phyloP scores from a whole-genome alignment of 2,888 invertebrate genomes.

The Leuctra nigra region DNA sequence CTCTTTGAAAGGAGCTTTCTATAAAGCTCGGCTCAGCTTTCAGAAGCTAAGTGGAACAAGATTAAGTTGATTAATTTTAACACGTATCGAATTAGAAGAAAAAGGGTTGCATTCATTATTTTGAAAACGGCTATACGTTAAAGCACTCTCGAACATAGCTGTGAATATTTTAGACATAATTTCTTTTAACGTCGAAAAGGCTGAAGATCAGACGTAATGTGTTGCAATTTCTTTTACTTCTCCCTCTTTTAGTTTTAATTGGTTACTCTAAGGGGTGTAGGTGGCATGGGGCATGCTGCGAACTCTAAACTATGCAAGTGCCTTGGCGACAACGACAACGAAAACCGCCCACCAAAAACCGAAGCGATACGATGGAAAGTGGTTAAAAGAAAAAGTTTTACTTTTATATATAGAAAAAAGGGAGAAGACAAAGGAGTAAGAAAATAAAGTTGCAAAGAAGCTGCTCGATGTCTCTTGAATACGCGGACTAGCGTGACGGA shows the following conservation, averaged over 20 bases:
- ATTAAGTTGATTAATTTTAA: neutral
- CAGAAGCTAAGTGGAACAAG: neutral
- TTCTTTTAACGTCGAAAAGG: neutral
- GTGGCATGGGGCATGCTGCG: neutral
- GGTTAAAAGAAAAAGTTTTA: slow-evolving; percentile 17
- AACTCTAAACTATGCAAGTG: too few species aligned
- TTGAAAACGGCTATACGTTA: too few species aligned
- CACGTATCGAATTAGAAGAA: neutral
- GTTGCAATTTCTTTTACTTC: neutral
- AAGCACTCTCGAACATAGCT: too few species aligned
- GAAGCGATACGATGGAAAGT: slow-evolving; percentile 12
- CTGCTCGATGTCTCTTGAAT: neutral
- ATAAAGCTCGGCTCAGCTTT: neutral
- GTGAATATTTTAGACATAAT: neutral
- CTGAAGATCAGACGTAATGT: neutral
- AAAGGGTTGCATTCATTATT: too few species aligned
- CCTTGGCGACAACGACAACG: too few species aligned
- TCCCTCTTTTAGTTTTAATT: neutral
- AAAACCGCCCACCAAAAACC: neutral
- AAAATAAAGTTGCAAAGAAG: slow-evolving; percentile 2
- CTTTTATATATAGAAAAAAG: neutral
- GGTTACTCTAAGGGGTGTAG: neutral
- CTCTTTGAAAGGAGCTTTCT: neutral
- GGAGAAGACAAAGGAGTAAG: neutral
- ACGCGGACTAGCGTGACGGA: neutral